phyloP scores from a whole-genome alignment of 64 coral and sea anemone species.

The Dendrophyllia cribrosa region DNA sequence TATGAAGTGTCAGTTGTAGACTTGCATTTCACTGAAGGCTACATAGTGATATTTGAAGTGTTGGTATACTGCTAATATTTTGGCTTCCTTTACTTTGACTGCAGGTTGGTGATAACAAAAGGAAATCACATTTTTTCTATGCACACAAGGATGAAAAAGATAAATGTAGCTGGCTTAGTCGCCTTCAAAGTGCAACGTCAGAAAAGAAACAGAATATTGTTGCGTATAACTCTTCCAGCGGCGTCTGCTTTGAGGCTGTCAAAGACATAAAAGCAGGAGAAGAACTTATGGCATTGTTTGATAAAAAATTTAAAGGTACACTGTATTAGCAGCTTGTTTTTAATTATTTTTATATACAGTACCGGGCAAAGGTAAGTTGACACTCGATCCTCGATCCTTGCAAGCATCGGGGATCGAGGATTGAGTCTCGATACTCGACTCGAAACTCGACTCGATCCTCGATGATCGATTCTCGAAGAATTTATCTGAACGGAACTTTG shows the following conservation, averaged over 20 bases:
- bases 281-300: constrained; percentile 75
- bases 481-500: too few relatives aligned
- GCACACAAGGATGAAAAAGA: constrained; percentile 68
- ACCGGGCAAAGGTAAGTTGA: too few relatives aligned
- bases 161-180: constrained; percentile 77
- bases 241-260: constrained; percentile 79
- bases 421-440: too few relatives aligned
- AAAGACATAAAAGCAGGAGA: constrained; percentile 81
- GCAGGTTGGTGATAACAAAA: constrained; percentile 48
- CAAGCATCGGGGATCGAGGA: too few relatives aligned
- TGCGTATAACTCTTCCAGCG: constrained; percentile 46
- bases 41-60: background rate
- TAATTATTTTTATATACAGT: too few relatives aligned
- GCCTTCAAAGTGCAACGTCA: constrained; percentile 62
- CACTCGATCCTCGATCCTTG: too few relatives aligned
- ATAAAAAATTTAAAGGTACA: constrained; percentile 78
- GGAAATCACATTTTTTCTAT: constrained; percentile 71
- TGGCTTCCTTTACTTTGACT: background rate
- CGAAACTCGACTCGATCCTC: too few relatives aligned
- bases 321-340: background rate
- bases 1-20: too few relatives aligned
- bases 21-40: too few relatives aligned
- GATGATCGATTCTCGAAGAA: too few relatives aligned
- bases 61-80: too few relatives aligned
- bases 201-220: constrained; percentile 82